Percentiles rank a stretch among this genome's conserved stretches.
phyloP scores from a whole-genome alignment of 1,140 invertebrate genomes.

The Heterodera schachtii region DNA sequence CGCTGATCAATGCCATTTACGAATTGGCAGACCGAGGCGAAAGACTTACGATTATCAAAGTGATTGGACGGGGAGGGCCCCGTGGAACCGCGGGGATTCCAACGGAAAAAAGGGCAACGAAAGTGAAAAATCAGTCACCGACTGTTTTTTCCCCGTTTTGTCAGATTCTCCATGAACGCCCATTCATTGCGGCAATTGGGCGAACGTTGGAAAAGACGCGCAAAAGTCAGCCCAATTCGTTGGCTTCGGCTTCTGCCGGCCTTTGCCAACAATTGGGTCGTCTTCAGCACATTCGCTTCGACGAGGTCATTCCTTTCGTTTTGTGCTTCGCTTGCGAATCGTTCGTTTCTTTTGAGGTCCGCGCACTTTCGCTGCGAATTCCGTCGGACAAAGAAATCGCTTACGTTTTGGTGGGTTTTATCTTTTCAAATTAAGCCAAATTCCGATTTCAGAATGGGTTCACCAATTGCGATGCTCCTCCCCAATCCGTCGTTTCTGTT shows the following conservation, averaged over 20 bases:
- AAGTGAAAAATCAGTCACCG: not conserved
- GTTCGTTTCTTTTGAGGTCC: conserved; percentile 5
- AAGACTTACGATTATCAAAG: conserved; percentile 41
- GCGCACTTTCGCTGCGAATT: conserved; percentile 36
- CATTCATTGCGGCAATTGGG: conserved; percentile 50
- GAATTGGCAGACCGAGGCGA: conserved; percentile 34
- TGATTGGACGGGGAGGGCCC: conserved; percentile 6
- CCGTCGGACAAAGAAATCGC: conserved; percentile 43
- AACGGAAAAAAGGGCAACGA: not conserved
- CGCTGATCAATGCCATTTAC: conserved; percentile 53
- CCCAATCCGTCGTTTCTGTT: not conserved
- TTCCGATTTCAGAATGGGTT: not conserved
- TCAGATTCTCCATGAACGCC: conserved; percentile 47
- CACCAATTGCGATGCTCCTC: not conserved
- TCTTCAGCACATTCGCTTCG: conserved; percentile 49
- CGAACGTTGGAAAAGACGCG: conserved; percentile 17
- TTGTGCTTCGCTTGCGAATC: not conserved
- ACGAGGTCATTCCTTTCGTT: conserved; percentile 28
- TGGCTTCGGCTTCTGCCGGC: conserved; percentile 20
- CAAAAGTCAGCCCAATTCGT: conserved; percentile 7
- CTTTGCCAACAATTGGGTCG: conserved; percentile 43
- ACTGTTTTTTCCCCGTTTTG: not conserved
- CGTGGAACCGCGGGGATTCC: no score
- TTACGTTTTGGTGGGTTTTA: conserved; percentile 38
- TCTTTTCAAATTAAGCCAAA: not conserved